A percentile compares a stretch with the other conserved stretches of the same genome.
Conservation (phyloP, 1,140 invertebrate genomes). For the Drosophila cardini region DNA sequence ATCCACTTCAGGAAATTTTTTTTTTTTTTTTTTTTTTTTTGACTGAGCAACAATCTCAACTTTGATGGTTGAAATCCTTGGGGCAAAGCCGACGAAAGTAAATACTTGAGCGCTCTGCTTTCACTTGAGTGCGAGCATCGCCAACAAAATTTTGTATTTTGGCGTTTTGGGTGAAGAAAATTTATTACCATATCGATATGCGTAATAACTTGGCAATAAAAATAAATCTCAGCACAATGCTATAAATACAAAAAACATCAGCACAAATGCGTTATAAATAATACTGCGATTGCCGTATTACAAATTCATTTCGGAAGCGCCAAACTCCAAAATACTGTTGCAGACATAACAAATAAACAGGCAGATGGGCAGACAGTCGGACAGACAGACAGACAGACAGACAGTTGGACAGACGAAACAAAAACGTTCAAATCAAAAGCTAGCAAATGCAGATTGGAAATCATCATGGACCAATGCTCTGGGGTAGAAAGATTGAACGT, state of each 20-base stretch:
- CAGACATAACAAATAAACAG: conserved; percentile 36
- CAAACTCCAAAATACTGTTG: conserved; percentile 42
- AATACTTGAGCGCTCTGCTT: conserved; percentile 52
- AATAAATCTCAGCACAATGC: conserved; percentile 80
- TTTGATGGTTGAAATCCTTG: not conserved
- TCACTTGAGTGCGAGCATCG: conserved; percentile 29
- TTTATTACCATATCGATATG: conserved; percentile 84
- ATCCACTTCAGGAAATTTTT: conserved; percentile 61
- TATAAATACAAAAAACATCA: conserved; percentile 81
- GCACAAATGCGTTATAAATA: conserved; percentile 82
- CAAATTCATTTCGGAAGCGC: conserved; percentile 72
- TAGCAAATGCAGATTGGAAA: conserved; percentile 56
- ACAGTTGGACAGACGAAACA: conserved; percentile 11
- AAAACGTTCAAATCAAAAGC: conserved; percentile 31
- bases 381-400: conserved; percentile 57
- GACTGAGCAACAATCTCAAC: conserved; percentile 20
- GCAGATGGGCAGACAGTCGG: conserved; percentile 10
- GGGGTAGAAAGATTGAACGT: conserved; percentile 30
- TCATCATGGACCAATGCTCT: conserved; percentile 70
- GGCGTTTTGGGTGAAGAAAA: conserved; percentile 53
- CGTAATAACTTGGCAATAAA: conserved; percentile 84
- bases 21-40: not conserved
- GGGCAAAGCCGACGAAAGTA: not conserved
- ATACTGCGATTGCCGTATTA: conserved; percentile 72
- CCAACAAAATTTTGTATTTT: conserved; percentile 30